Percentiles rank a stretch among this genome's conserved stretches.
phyloP scores from a whole-genome alignment of 2,888 invertebrate genomes.

The Agonopterix arenella region DNA sequence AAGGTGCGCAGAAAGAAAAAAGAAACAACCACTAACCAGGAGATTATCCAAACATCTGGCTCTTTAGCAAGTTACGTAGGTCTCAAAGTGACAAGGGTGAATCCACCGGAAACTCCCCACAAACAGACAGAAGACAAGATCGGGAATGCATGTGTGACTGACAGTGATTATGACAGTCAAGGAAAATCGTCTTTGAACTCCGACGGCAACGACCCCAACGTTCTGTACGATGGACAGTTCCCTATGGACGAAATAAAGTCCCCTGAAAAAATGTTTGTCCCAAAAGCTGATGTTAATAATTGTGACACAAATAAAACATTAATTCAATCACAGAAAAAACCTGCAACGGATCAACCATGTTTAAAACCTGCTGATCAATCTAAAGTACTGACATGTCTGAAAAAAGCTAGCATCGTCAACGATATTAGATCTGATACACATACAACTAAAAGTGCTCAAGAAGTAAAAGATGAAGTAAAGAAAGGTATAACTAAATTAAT shows the following conservation, averaged over 20 bases:
- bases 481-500: slow-evolving; percentile 43
- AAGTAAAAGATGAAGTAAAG: slow-evolving; percentile 35
- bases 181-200: slow-evolving; percentile 40
- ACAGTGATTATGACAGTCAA: slow-evolving; percentile 48
- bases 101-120: background rate
- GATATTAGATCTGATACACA: too few species aligned
- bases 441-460: background rate
- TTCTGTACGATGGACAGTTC: slow-evolving; percentile 47
- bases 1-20: slow-evolving; percentile 24
- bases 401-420: too few species aligned
- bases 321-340: too few species aligned
- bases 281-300: too few species aligned
- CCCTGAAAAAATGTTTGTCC: slow-evolving; percentile 22
- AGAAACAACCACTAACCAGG: slow-evolving; percentile 7
- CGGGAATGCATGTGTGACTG: slow-evolving; percentile 19
- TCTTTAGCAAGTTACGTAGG: slow-evolving; percentile 46
- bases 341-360: too few species aligned
- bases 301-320: too few species aligned
- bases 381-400: too few species aligned
- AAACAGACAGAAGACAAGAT: background rate
- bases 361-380: too few species aligned
- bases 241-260: slow-evolving; percentile 53
- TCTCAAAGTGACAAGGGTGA: slow-evolving; percentile 35
- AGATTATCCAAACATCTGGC: slow-evolving; percentile 13
- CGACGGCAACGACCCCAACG: slow-evolving; percentile 33